A percentile compares a stretch with the other conserved stretches of the same genome.
Conservation (phyloP, 1,140 invertebrate species). For the Trichonephila clavata region DNA sequence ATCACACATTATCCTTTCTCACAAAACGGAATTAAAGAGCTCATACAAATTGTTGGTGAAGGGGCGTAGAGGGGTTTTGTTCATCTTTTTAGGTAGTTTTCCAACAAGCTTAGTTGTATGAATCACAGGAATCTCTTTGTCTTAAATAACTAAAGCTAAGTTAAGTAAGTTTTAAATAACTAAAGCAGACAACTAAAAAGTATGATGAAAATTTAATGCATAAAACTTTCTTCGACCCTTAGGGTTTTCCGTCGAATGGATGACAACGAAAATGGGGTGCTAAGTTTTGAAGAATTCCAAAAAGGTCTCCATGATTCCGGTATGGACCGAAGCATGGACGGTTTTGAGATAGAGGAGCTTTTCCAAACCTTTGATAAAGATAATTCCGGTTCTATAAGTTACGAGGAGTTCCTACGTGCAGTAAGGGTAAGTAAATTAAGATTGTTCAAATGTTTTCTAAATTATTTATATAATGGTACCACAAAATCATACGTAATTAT, state of each 20-base stretch:
- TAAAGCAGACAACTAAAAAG: too few species aligned
- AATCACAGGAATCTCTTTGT: too few species aligned
- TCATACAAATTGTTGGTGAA: too few species aligned
- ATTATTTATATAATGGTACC: too few species aligned
- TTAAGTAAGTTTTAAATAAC: too few species aligned
- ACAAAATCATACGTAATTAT: too few species aligned
- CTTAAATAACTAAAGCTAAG: too few species aligned
- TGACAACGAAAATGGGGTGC: conserved; percentile 91
- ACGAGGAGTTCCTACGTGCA: conserved; percentile 93
- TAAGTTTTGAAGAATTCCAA: conserved; percentile 92
- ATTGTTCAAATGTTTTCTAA: background rate
- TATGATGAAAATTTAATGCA: background rate
- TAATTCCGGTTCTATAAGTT: conserved; percentile 89
- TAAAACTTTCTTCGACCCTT: conserved; percentile 30
- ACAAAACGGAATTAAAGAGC: too few species aligned
- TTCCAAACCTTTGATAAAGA: conserved; percentile 92
- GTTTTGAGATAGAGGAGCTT: conserved; percentile 86
- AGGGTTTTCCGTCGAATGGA: conserved; percentile 96
- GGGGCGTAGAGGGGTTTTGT: too few species aligned
- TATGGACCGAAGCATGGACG: conserved; percentile 84
- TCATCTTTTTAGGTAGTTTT: too few species aligned
- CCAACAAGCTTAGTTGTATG: too few species aligned
- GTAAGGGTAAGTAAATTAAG: conserved; percentile 88
- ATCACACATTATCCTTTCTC: too few species aligned
- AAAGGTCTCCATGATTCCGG: conserved; percentile 91